These are phyloP conservation scores for Anas georgica DNA, from an alignment of 2,797 vertebrate species.

Conservation along the genomic window DNA sequence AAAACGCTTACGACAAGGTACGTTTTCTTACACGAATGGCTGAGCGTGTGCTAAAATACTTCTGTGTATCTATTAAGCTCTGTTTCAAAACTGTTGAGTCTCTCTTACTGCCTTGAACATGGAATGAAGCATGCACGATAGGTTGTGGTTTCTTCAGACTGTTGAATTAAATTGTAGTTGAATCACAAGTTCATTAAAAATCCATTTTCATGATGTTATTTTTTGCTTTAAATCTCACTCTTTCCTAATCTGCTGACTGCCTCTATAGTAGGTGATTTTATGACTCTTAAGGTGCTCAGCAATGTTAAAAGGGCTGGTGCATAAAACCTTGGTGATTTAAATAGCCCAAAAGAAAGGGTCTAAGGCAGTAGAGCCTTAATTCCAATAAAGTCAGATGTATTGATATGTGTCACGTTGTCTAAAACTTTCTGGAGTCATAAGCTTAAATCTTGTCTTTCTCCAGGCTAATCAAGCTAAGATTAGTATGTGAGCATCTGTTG, in stretches of 20 bases:
- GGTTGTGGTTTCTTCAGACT: neutral
- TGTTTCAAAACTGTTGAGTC: neutral
- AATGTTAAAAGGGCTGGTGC: neutral
- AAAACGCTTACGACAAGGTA: slow-evolving; percentile 94
- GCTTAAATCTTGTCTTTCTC: neutral
- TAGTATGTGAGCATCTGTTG: neutral
- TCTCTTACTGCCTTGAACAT: neutral
- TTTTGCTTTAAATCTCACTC: neutral
- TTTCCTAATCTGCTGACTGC: neutral
- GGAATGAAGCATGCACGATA: neutral
- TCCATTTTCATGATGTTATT: neutral
- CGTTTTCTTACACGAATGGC: neutral
- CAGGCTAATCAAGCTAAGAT: no score
- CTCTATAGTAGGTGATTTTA: neutral
- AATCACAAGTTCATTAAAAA: neutral
- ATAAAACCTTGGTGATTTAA: neutral
- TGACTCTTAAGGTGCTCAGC: neutral
- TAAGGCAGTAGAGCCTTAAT: neutral
- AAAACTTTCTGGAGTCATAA: neutral
- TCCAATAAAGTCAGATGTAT: neutral
- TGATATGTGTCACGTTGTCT: neutral
- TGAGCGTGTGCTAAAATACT: neutral
- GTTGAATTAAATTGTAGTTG: no score
- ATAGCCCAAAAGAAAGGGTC: neutral
- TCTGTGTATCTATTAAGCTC: neutral